Percentiles rank a stretch among this genome's conserved stretches.
Evolutionary conservation across 2,888 invertebrate genomes (phyloP).

Genomic region (Pimpla rufipes): DNA sequence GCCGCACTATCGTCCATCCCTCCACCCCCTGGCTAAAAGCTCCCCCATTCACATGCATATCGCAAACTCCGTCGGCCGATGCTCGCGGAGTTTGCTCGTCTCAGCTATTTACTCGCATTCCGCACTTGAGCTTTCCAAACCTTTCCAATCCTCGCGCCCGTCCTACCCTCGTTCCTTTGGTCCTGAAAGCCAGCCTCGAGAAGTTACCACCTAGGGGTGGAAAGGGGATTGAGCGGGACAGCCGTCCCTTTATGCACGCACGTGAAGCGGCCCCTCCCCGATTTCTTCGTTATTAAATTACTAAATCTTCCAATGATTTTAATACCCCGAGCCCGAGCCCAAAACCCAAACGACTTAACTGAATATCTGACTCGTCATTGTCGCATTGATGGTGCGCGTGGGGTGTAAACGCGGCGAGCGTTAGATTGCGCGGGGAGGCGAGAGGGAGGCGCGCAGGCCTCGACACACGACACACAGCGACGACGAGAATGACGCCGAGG

Average conservation of each 20-base stretch:
- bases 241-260: background rate
- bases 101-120: conserved; percentile 67
- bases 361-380: conserved; percentile 46
- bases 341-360: conserved; percentile 22
- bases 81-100: conserved; percentile 55
- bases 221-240: background rate
- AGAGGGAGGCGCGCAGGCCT: conserved; percentile 28
- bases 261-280: background rate
- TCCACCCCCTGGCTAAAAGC: background rate
- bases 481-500: conserved; percentile 44
- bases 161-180: background rate
- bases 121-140: conserved; percentile 16
- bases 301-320: conserved; percentile 27
- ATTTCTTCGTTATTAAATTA: conserved; percentile 35
- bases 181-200: background rate
- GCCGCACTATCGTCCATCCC: background rate
- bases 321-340: background rate
- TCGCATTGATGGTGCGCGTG: conserved; percentile 5
- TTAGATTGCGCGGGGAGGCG: conserved; percentile 65
- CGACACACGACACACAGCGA: conserved; percentile 14
- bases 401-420: conserved; percentile 58
- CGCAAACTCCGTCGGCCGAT: background rate
- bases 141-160: background rate
- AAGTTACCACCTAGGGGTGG: background rate
- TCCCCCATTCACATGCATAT: conserved; percentile 66